These are phyloP conservation scores for Poeciliopsis paucimaculata DNA, from an alignment of 2,797 vertebrate species.

Conservation along the genomic window DNA sequence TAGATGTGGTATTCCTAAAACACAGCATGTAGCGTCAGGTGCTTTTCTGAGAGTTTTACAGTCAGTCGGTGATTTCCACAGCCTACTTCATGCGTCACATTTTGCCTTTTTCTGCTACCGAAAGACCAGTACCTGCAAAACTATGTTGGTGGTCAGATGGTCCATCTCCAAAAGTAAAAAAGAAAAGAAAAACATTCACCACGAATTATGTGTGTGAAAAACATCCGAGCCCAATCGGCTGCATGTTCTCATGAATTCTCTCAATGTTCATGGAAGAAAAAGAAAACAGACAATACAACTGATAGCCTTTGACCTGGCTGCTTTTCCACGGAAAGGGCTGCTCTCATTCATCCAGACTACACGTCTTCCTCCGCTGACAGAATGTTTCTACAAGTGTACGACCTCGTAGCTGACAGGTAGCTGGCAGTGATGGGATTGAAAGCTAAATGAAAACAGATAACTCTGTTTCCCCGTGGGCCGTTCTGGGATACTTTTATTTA, in stretches of 20 bases:
- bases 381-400: constrained; percentile 38
- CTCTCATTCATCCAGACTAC: constrained; percentile 41
- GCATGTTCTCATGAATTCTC: not conserved
- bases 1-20: not conserved
- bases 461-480: constrained; percentile 30
- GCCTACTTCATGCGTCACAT: not conserved
- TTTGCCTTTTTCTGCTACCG: not conserved
- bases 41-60: not conserved
- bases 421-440: constrained; percentile 36
- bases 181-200: not conserved
- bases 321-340: constrained; percentile 8
- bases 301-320: constrained; percentile 16
- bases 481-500: constrained; percentile 29
- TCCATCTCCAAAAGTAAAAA: not conserved
- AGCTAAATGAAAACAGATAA: constrained; percentile 52
- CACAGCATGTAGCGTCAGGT: not conserved
- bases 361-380: constrained; percentile 39
- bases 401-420: constrained; percentile 47
- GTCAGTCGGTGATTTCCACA: not conserved
- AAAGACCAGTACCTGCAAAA: not conserved
- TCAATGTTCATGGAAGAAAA: not conserved
- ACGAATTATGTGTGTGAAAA: not conserved
- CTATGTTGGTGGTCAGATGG: not conserved
- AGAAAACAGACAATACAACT: constrained; percentile 12
- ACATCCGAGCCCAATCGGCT: not conserved